A percentile compares a stretch with the other conserved stretches of the same genome.
These are phyloP conservation scores for Heliothis subflexa DNA, from an alignment of 1,140 invertebrate genomes.

Conservation along the genomic window DNA sequence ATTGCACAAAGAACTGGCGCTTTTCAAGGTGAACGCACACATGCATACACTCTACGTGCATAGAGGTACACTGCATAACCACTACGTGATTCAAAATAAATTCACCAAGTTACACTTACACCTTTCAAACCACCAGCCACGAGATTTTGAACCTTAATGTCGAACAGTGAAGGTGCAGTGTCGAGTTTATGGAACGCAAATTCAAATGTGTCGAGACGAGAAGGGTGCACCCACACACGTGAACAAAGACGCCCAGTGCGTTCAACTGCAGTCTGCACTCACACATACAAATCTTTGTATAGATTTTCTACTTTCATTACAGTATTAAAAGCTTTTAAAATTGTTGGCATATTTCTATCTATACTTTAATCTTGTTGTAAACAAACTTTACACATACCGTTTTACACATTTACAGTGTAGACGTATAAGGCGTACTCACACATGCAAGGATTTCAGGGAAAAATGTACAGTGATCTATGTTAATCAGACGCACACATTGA, in stretches of 20 bases:
- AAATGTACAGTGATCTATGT: slow-evolving; percentile 42
- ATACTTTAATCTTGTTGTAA: slow-evolving; percentile 30
- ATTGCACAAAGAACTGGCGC: slow-evolving; percentile 85
- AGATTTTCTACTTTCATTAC: slow-evolving; percentile 50
- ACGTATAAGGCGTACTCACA: slow-evolving; percentile 52
- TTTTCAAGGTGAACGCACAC: slow-evolving; percentile 86
- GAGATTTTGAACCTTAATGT: slow-evolving; percentile 56
- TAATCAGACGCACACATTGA: slow-evolving; percentile 56
- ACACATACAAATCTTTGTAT: slow-evolving; percentile 54
- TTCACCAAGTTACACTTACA: slow-evolving; percentile 52
- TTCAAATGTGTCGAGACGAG: slow-evolving; percentile 68
- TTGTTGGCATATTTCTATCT: slow-evolving; percentile 45
- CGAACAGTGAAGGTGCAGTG: neutral
- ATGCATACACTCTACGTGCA: slow-evolving; percentile 52
- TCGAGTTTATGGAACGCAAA: slow-evolving; percentile 26
- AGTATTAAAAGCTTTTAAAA: slow-evolving; percentile 50
- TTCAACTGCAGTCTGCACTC: slow-evolving; percentile 75
- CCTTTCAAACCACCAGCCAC: slow-evolving; percentile 4
- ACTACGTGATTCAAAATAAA: slow-evolving; percentile 80
- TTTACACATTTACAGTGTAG: slow-evolving; percentile 15
- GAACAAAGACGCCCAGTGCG: slow-evolving; percentile 63
- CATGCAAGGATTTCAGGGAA: slow-evolving; percentile 49
- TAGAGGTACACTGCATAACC: slow-evolving; percentile 49
- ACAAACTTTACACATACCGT: slow-evolving; percentile 24
- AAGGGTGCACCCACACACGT: slow-evolving; percentile 79